Evolutionary conservation across 2,797 vertebrate genomes (phyloP).

Genomic region (Mormyrops boulengeri): DNA sequence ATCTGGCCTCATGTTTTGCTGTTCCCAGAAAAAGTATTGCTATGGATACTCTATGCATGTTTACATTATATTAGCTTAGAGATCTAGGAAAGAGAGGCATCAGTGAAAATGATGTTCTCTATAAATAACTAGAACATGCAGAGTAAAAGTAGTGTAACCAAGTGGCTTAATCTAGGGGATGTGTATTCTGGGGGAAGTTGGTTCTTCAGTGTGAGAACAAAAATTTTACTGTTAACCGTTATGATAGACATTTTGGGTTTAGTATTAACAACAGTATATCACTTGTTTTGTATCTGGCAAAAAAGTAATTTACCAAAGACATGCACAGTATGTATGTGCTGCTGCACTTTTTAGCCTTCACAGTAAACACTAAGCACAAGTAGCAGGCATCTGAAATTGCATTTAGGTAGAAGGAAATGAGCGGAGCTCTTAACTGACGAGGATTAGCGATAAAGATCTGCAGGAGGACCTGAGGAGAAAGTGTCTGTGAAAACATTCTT

Average conservation of each 20-base stretch:
- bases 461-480: background rate
- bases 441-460: slow-evolving; percentile 21
- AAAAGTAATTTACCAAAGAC: background rate
- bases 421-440: background rate
- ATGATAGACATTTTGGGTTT: background rate
- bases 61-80: background rate
- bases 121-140: background rate
- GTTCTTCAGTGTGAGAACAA: background rate
- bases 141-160: background rate
- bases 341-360: background rate
- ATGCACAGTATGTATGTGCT: background rate
- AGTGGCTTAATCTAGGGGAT: background rate
- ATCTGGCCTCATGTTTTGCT: background rate
- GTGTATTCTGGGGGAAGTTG: background rate
- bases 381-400: background rate
- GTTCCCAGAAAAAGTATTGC: background rate
- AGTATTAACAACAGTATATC: background rate
- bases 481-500: background rate
- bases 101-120: background rate
- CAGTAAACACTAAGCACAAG: background rate
- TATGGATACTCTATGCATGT: background rate
- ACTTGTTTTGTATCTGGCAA: background rate
- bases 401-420: slow-evolving; percentile 21
- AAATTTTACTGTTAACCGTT: background rate
- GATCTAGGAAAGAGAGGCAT: background rate